Conservation (phyloP, 2,113 vertebrate species). For the Neolamprologus kungweensis region DNA sequence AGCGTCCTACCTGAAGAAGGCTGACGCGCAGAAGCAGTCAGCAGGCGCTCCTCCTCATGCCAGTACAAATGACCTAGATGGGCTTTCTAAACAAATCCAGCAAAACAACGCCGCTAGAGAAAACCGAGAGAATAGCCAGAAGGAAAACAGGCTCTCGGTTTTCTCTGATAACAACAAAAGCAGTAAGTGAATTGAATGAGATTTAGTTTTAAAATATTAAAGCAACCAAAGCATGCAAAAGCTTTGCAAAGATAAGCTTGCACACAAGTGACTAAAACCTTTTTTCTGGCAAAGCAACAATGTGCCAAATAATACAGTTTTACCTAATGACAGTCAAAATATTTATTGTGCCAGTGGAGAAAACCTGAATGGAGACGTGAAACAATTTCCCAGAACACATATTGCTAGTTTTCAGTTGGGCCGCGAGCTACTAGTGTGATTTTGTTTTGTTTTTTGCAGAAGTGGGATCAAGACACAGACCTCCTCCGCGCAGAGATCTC, state of each 20-base stretch:
- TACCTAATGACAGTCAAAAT: not conserved
- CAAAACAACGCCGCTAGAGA: slow-evolving; percentile 50
- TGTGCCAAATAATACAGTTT: not conserved
- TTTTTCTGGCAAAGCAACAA: not conserved
- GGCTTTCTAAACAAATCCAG: slow-evolving; percentile 72
- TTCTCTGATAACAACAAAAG: slow-evolving; percentile 73
- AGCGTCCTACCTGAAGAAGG: slow-evolving; percentile 91
- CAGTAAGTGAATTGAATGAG: slow-evolving; percentile 68
- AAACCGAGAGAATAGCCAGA: slow-evolving; percentile 65
- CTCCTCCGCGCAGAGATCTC: slow-evolving; percentile 93
- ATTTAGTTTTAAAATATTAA: not conserved
- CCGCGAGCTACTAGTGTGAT: not conserved
- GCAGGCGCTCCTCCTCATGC: slow-evolving; percentile 71
- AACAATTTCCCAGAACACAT: not conserved
- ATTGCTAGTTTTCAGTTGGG: not conserved
- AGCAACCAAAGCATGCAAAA: not conserved
- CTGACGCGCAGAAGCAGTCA: slow-evolving; percentile 78
- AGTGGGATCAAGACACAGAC: slow-evolving; percentile 86
- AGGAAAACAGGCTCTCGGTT: slow-evolving; percentile 72
- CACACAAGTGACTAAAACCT: not conserved
- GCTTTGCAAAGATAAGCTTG: not conserved
- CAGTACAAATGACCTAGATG: slow-evolving; percentile 83
- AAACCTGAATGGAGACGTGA: not conserved
- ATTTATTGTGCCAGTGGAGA: not conserved
- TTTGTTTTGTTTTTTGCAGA: slow-evolving; percentile 60